These are phyloP conservation scores for Cryptosula pallasiana DNA, from an alignment of 2,888 invertebrate genomes.

Conservation along the genomic window DNA sequence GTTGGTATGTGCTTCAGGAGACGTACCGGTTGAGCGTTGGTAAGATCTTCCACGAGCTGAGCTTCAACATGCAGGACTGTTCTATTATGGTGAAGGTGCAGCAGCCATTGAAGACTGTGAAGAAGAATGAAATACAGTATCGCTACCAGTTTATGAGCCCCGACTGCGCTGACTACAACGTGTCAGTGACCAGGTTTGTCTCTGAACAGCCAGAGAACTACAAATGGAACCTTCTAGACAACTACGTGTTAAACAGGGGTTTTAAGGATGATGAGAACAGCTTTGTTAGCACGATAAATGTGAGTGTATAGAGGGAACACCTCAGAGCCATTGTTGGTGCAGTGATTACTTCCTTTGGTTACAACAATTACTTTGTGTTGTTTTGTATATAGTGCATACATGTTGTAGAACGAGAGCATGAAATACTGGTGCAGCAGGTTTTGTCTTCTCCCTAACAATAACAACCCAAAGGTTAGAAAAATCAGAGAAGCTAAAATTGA, in stretches of 20 bases:
- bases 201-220: conserved; percentile 91
- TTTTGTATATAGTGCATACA: conserved; percentile 26
- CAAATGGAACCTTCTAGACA: conserved; percentile 96
- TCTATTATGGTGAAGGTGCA: conserved; percentile 22
- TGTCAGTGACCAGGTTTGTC: conserved; percentile 87
- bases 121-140: conserved; percentile 57
- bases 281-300: conserved; percentile 66
- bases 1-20: conserved; percentile 59
- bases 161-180: conserved; percentile 65
- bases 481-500: conserved; percentile 50
- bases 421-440: conserved; percentile 90
- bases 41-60: conserved; percentile 86
- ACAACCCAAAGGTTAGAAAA: conserved; percentile 63
- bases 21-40: conserved; percentile 87
- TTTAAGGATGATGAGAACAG: conserved; percentile 65
- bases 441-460: conserved; percentile 76
- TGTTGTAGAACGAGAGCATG: conserved; percentile 44
- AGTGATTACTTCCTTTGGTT: no score
- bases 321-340: no score
- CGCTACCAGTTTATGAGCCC: conserved; percentile 49
- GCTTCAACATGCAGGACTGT: conserved; percentile 65
- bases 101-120: conserved; percentile 17
- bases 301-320: no score
- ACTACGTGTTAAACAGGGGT: conserved; percentile 90
- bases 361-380: no score